Base-by-base conservation (phyloP, 2,113 vertebrate species). In the Nannobrachium achirus region DNA sequence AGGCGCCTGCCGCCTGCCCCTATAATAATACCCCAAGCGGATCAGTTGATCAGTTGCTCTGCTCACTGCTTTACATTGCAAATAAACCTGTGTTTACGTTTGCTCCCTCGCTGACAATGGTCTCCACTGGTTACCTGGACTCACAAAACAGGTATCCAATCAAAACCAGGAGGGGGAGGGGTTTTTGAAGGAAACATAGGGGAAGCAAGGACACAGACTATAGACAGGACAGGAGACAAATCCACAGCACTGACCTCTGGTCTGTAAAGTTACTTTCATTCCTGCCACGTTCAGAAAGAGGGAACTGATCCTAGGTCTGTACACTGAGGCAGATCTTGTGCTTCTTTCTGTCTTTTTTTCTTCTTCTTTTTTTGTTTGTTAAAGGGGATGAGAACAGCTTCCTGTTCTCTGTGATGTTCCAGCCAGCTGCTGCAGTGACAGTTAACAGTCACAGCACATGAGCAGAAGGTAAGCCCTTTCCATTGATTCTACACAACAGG, bases 111-210 rank as follows among this genome's bases (percentile, higher is more conserved):
- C 75, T 69, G 78, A 88, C 87, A 89, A 88, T 90, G 80, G 86
- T 91, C 80, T 82, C 89, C 74, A 89, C 50, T 85, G 88, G 85
- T 85, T 87, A 91, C 89, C 81, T 87, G 81, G 68, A 86, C 76
- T 88, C 86, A 89, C 80, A 88, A 84, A 79, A 89, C 88, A 87
- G 89, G 88, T 89, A 84, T 71, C 89, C 89, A 91, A 91, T 91
- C 79, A 83, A 60, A 73, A 5, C 18, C 42, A 63, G 60, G 58
- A 3, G 7, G 61, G 76, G 76, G 76, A 66, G 58, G 51, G 71
- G 81, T 74, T 80, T 65, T 53, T 39, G 25, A 33, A 56, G 52
- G 57, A 67, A 77, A 80, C 69, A 33, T 33, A 73, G 82, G 78
- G 82, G 87, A 85, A 86, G 82, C 56, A 76, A 70, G 64, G 78